Conservation (phyloP, 2,113 vertebrate species). For the Nycticebus coucang region DNA sequence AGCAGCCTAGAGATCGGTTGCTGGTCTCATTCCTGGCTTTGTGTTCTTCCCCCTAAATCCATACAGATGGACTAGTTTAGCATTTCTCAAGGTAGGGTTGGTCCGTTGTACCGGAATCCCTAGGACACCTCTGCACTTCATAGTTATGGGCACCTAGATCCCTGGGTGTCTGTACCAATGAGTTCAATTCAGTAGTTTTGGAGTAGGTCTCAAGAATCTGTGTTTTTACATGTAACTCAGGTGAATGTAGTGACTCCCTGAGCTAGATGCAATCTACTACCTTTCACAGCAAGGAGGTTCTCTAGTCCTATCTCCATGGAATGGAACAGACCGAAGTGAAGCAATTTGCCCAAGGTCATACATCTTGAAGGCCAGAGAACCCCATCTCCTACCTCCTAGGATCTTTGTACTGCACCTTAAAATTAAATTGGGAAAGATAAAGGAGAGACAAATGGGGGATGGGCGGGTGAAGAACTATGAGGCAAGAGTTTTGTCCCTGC, state of each 20-base stretch:
- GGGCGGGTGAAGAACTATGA: constrained; percentile 50
- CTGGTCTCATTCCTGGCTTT: background rate
- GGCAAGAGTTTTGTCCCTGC: constrained; percentile 64
- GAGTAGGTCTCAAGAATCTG: background rate
- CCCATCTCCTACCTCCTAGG: constrained; percentile 56
- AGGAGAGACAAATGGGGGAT: background rate
- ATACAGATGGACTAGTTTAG: background rate
- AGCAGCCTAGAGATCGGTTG: background rate
- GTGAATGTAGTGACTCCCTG: background rate
- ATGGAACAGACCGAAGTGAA: constrained; percentile 9
- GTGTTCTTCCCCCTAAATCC: background rate
- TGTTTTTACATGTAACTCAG: background rate
- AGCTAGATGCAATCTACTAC: background rate
- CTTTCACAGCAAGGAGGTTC: background rate
- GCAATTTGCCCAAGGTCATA: background rate
- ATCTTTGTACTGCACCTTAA: constrained; percentile 44
- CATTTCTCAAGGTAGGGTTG: background rate
- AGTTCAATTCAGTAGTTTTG: background rate
- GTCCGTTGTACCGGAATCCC: background rate
- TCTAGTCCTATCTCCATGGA: background rate
- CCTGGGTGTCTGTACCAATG: background rate
- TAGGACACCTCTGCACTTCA: background rate
- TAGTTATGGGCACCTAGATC: background rate
- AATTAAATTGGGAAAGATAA: constrained; percentile 29
- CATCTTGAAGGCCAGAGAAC: background rate